A percentile compares a stretch with the other conserved stretches of the same genome.
phyloP scores from a whole-genome alignment of 2,888 invertebrate genomes.

The Spicauda simplicius region DNA sequence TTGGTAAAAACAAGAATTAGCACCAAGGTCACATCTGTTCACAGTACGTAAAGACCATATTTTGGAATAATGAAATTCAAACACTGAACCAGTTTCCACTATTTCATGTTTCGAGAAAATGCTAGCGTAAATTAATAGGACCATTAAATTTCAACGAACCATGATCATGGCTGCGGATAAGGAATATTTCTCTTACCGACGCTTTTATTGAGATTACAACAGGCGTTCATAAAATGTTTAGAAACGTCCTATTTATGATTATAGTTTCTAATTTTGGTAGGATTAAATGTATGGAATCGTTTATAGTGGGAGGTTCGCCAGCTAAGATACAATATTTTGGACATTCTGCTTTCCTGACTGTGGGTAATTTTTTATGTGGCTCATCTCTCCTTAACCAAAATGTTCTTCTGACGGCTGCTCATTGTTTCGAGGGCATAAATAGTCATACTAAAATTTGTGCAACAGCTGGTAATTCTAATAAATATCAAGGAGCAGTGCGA shows the following conservation, averaged over 20 bases:
- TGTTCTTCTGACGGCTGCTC: slow-evolving; percentile 52
- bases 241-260: neutral
- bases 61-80: slow-evolving; percentile 16
- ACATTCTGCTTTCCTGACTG: slow-evolving; percentile 47
- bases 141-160: slow-evolving; percentile 30
- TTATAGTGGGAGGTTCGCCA: slow-evolving; percentile 42
- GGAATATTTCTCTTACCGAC: slow-evolving; percentile 16
- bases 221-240: slow-evolving; percentile 1
- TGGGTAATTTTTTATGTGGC: slow-evolving; percentile 48
- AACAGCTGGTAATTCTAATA: slow-evolving; percentile 45
- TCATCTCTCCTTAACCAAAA: slow-evolving; percentile 53
- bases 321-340: slow-evolving; percentile 45
- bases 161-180: slow-evolving; percentile 21
- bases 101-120: slow-evolving; percentile 26
- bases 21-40: neutral
- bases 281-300: slow-evolving; percentile 38
- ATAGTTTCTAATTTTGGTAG: neutral
- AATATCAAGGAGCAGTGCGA: slow-evolving; percentile 27
- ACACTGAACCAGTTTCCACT: slow-evolving; percentile 20
- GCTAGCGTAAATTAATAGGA: slow-evolving; percentile 23
- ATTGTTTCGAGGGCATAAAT: slow-evolving; percentile 48
- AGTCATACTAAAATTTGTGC: slow-evolving; percentile 16
- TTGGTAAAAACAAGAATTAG: neutral
- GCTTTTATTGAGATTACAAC: slow-evolving; percentile 14
- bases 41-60: neutral